A percentile compares a stretch with the other conserved stretches of the same genome.
Evolutionary conservation across 2,113 vertebrate species (phyloP).

Genomic region (Lepus europaeus): DNA sequence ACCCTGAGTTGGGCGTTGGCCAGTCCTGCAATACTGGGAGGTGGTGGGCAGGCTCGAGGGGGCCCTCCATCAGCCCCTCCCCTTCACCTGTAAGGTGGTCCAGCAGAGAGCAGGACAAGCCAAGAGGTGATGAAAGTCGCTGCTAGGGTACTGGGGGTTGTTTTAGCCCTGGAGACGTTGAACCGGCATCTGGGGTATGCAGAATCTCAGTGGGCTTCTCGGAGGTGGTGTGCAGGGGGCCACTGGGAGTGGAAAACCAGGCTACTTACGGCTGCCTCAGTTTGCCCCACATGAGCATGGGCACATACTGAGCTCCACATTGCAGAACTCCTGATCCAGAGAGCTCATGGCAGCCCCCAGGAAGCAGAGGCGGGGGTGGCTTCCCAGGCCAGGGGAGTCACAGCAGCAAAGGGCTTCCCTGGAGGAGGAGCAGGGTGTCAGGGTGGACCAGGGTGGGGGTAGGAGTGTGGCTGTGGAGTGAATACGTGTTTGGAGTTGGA

Average conservation of each 20-base stretch:
- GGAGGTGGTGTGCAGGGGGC: neutral
- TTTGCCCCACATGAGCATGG: neutral
- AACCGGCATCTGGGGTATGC: neutral
- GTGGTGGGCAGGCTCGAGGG: neutral
- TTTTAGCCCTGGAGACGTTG: neutral
- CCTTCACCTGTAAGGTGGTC: neutral
- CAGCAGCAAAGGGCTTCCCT: too few species aligned
- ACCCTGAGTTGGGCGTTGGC: neutral
- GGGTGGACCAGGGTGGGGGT: neutral
- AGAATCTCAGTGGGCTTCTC: neutral
- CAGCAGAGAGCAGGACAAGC: neutral
- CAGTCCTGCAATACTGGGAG: neutral
- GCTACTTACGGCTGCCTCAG: neutral
- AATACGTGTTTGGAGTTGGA: neutral
- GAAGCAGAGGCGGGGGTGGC: neutral
- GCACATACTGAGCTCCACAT: accelerated
- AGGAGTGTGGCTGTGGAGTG: neutral
- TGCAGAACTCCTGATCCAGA: neutral
- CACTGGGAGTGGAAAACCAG: neutral
- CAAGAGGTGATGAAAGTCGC: accelerated
- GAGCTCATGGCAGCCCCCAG: neutral
- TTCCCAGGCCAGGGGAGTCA: neutral
- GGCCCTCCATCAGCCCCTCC: neutral
- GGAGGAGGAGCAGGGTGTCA: too few species aligned
- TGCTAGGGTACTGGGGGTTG: neutral